Evolutionary conservation across 2,113 vertebrate genomes (phyloP).

Genomic region (mouse (Mus musculus)): DNA sequence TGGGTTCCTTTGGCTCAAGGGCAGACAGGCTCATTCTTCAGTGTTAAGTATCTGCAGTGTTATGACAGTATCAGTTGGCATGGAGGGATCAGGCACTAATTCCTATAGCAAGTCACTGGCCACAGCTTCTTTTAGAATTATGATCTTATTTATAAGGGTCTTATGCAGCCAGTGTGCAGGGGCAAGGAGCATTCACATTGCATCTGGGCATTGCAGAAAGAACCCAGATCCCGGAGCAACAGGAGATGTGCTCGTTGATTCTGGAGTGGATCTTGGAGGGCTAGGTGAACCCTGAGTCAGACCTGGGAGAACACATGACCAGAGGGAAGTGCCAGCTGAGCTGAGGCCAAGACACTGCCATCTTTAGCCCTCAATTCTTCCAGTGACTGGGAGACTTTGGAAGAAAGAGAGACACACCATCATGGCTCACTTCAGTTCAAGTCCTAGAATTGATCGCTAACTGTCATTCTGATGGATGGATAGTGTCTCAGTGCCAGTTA

Average conservation of each 20-base stretch:
- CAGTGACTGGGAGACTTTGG: background rate
- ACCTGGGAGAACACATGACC: background rate
- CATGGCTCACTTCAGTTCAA: background rate
- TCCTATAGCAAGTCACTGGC: background rate
- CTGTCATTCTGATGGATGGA: background rate
- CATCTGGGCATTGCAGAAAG: background rate
- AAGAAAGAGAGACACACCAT: background rate
- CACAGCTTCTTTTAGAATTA: background rate
- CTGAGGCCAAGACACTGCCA: background rate
- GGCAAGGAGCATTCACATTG: background rate
- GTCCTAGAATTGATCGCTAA: background rate
- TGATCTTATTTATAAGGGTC: background rate
- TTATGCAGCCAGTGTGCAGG: background rate
- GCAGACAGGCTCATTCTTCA: background rate
- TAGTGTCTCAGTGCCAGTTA: background rate
- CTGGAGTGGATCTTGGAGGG: background rate
- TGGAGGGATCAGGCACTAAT: background rate
- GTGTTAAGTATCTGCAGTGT: background rate
- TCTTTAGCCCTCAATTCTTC: background rate
- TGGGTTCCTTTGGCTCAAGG: background rate
- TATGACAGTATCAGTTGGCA: no score
- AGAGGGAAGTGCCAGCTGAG: background rate
- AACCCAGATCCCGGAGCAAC: background rate
- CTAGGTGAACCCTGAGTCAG: background rate
- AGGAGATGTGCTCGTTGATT: background rate